Base-by-base conservation (phyloP, 2,888 invertebrate genomes). In the Stenolophus ochropezus region DNA sequence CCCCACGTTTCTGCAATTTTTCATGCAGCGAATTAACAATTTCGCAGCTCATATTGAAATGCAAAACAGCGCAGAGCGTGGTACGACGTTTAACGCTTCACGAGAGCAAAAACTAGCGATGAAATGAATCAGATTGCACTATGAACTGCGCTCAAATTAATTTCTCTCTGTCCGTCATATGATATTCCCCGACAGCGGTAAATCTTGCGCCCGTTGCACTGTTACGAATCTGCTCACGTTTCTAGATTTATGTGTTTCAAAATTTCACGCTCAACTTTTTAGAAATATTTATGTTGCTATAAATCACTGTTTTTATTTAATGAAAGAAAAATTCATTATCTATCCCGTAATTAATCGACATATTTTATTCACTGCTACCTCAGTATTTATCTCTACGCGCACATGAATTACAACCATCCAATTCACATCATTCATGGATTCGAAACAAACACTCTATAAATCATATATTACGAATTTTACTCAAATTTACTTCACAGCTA, bases 191-290 rank as follows among this genome's bases (percentile, higher is more conserved):
- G 53, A 23, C 73, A 53, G 80, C 61, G 56, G 80, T 80, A 73
- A 80, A 80, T 80, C 80, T 80, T 80, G 73, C 25, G 58, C 56
- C 27, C 23, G 33, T 80, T 73, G 56, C 73, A 47, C 73, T 80
- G 80, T 80, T 80, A 80, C 73, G 56, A 80, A 80, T 80, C 80
- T 80, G 80, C 80, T 80, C 80, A 80, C 80, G 80, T 80, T 80
- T 71, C 80, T 73, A 58, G 80, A 80, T 80, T 80, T 80, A 80
- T 80, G 80, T 49, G 73, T 80, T 80, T 71, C 56, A 80, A 80
- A 80, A 56, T 80, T 80, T 73, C 75, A 47, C 53, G 73, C 58
- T 53, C 56, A 73, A 78, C 78, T 69, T 80, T 79, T 71, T 73
- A 47, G 80, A 73, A 56, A 56, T 80, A 80, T 80, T 80, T 80